phyloP scores from a whole-genome alignment of 2,888 invertebrate species.

The Venusia cambrica region DNA sequence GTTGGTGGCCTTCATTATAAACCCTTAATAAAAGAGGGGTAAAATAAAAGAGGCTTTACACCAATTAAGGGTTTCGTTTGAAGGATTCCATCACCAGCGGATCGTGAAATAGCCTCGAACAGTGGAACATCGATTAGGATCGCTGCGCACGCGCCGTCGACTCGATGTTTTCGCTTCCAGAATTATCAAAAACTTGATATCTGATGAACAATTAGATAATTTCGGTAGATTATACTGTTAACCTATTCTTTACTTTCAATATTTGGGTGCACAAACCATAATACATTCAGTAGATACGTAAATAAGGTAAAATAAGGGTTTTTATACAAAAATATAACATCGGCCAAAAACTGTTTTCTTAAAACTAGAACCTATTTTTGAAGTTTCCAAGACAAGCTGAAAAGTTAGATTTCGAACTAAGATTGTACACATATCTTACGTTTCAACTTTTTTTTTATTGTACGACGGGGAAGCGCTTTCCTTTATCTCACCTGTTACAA shows the following conservation, averaged over 20 bases:
- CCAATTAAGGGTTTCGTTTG: not conserved
- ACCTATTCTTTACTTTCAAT: not conserved
- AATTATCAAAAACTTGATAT: constrained; percentile 61
- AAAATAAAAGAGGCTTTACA: constrained; percentile 6
- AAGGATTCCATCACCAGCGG: constrained; percentile 41
- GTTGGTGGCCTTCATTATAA: constrained; percentile 3
- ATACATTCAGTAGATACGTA: too few relatives aligned
- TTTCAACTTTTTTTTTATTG: too few relatives aligned
- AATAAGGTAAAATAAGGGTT: too few relatives aligned
- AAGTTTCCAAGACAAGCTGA: too few relatives aligned
- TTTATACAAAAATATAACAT: too few relatives aligned
- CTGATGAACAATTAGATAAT: constrained; percentile 53
- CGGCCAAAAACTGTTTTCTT: too few relatives aligned
- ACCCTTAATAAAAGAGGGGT: constrained; percentile 8
- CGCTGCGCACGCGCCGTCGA: constrained; percentile 69
- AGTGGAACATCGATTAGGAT: constrained; percentile 63
- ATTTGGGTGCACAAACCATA: too few relatives aligned
- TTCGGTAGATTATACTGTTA: not conserved
- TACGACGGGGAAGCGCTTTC: too few relatives aligned
- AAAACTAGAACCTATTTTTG: too few relatives aligned
- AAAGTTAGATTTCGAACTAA: too few relatives aligned
- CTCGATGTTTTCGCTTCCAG: constrained; percentile 55
- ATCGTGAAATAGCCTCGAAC: constrained; percentile 59
- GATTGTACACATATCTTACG: too few relatives aligned
- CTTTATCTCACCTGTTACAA: too few relatives aligned